Percentiles rank a stretch among this genome's conserved stretches.
phyloP scores from a whole-genome alignment of 2,888 invertebrate species.

The Amblyjoppa fuscipennis region DNA sequence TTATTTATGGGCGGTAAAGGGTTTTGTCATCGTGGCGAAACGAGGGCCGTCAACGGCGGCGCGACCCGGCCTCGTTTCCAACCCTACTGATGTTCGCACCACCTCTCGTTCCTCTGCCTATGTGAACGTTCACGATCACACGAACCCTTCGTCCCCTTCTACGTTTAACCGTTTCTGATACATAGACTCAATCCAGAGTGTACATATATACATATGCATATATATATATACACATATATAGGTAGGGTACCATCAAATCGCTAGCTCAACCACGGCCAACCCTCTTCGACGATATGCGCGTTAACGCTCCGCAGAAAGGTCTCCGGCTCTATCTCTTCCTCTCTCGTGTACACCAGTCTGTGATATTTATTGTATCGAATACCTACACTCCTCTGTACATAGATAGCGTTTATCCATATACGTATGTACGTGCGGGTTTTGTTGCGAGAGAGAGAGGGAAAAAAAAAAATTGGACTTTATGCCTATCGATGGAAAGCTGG shows the following conservation, averaged over 20 bases:
- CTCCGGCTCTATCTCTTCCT: conserved; percentile 12
- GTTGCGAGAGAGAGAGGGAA: not conserved
- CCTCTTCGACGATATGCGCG: conserved; percentile 22
- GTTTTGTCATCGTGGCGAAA: conserved; percentile 56
- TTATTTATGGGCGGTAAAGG: conserved; percentile 64
- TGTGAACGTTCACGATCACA: conserved; percentile 18
- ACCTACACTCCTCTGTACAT: not conserved
- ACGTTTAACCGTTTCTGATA: conserved; percentile 35
- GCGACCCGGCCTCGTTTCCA: conserved; percentile 33
- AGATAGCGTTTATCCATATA: not conserved
- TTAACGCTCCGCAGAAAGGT: conserved; percentile 25
- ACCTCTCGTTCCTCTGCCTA: conserved; percentile 18
- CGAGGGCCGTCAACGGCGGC: conserved; percentile 31
- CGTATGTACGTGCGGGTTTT: not conserved
- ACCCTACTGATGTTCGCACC: conserved; percentile 37
- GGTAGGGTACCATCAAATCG: not conserved
- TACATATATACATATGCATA: not conserved
- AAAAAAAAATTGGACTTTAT: conserved; percentile 52
- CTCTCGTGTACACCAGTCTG: not conserved
- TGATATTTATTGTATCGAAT: conserved; percentile 49
- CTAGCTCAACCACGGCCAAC: not conserved
- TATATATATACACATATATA: not conserved
- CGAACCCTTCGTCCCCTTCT: conserved; percentile 42
- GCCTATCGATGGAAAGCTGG: conserved; percentile 56
- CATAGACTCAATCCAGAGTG: not conserved